phyloP scores from a whole-genome alignment of 2,888 invertebrate species.

The Sthenelais limicola region DNA sequence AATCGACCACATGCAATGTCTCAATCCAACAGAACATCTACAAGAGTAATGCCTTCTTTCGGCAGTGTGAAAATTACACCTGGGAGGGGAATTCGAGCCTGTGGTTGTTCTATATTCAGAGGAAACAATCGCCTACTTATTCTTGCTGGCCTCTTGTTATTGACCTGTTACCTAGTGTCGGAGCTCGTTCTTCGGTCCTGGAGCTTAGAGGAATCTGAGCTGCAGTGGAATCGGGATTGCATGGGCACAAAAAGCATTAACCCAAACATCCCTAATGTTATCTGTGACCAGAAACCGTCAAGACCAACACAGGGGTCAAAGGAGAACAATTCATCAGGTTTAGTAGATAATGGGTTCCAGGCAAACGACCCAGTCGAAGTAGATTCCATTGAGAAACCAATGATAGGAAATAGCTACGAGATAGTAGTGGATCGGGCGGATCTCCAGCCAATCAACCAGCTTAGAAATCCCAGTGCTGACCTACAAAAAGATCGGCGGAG shows the following conservation, averaged over 20 bases:
- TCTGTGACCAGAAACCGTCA: too few relatives aligned
- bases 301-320: too few relatives aligned
- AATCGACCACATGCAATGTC: too few relatives aligned
- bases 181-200: slow-evolving; percentile 25
- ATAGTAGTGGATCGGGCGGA: slow-evolving; percentile 22
- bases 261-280: slow-evolving; percentile 11
- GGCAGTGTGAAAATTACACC: background rate
- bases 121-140: slow-evolving; percentile 25
- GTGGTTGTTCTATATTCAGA: slow-evolving; percentile 10
- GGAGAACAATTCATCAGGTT: too few relatives aligned
- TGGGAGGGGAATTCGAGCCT: background rate
- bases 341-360: too few relatives aligned
- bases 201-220: slow-evolving; percentile 9
- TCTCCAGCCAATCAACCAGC: slow-evolving; percentile 11
- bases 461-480: background rate
- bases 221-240: slow-evolving; percentile 4
- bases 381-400: too few relatives aligned
- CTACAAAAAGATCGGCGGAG: background rate
- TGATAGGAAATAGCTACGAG: background rate
- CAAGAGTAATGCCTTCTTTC: too few relatives aligned
- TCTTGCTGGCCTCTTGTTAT: background rate
- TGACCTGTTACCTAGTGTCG: slow-evolving; percentile 30
- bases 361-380: too few relatives aligned
- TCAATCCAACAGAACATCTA: too few relatives aligned
- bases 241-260: slow-evolving; percentile 4